These are phyloP conservation scores for Sorex fumeus DNA, from an alignment of 2,113 vertebrate genomes.

Conservation along the genomic window DNA sequence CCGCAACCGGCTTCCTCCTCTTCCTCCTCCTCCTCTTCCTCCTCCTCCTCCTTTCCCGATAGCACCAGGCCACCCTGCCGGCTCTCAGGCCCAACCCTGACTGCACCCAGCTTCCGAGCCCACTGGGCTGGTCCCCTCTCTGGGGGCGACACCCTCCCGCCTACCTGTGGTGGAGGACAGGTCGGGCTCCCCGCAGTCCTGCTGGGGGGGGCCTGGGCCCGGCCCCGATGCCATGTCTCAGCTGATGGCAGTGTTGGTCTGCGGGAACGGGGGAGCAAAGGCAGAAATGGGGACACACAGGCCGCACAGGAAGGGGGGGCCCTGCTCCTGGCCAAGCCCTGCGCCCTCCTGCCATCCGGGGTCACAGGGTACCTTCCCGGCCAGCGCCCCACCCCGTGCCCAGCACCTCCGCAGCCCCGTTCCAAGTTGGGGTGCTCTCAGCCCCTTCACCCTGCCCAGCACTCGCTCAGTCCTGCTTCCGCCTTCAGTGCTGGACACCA, in stretches of 20 bases:
- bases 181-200: background rate
- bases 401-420: background rate
- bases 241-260: conserved; percentile 35
- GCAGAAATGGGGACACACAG: background rate
- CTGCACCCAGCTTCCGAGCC: background rate
- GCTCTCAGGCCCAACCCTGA: background rate
- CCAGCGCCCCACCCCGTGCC: background rate
- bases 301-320: background rate
- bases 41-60: background rate
- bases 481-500: too few species aligned
- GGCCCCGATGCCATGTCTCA: conserved; percentile 76
- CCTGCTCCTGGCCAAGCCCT: background rate
- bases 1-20: background rate
- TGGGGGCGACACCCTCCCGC: background rate
- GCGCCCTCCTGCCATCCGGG: background rate
- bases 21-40: background rate
- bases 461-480: fast-evolving
- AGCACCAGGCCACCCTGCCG: background rate
- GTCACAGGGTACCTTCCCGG: background rate
- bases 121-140: too few species aligned
- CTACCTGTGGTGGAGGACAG: conserved; percentile 65
- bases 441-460: background rate
- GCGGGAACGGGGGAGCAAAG: background rate
- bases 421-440: background rate
- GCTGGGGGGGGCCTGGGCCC: conserved; percentile 71